Base-by-base conservation (phyloP, 2,113 vertebrate species). In the Carlito syrichta region DNA sequence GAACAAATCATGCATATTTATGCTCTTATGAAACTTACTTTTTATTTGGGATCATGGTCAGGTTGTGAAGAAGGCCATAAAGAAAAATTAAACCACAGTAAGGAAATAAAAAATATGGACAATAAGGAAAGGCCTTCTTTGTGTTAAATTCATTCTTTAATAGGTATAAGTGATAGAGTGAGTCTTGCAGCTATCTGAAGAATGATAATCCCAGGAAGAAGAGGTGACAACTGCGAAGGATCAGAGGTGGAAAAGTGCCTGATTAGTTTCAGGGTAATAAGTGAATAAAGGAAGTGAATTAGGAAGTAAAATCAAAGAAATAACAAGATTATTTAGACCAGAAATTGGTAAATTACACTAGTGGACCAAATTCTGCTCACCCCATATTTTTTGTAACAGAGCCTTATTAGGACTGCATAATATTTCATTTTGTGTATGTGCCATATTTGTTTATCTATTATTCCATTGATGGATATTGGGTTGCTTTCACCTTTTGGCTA, bases 81-180 rank as follows among this genome's bases (percentile, higher is more conserved):
- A 73, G 52, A 43, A 48, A 56, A 56, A 38, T 68, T n/a, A 60
- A 71, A 77, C n/a, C 8, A 60, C 17, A 78, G 11, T 22, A 60
- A 79, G 10, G 4, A 4, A 52, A 38, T 35, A 27, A 68, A 83
- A 11, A 56, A 2, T 40, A 8, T 52, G 1, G 5, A 3, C 19
- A 8, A 1, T 40, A 27, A 63, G 1, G 3, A 77, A 60, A n/a
- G 6, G 0, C 20, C 6, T 66, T 76, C 30, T 32, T 11, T 40
- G 0, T 13, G 16, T 8, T 13, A 60, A 71, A 16, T 8, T 40
- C 60, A 86, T 0, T 0, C 13, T 27, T 52, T 30, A 77, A 45
- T 20, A 38, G 14, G 4, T 25, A 12, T 22, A 78, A 60, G 1
- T 2, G 12, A 54, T 3, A 0, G 1, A 17, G 1, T 38, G 62